A percentile compares a stretch with the other conserved stretches of the same genome.
These are phyloP conservation scores for Cheilosia scutellata DNA, from an alignment of 2,888 invertebrate species.

Conservation along the genomic window DNA sequence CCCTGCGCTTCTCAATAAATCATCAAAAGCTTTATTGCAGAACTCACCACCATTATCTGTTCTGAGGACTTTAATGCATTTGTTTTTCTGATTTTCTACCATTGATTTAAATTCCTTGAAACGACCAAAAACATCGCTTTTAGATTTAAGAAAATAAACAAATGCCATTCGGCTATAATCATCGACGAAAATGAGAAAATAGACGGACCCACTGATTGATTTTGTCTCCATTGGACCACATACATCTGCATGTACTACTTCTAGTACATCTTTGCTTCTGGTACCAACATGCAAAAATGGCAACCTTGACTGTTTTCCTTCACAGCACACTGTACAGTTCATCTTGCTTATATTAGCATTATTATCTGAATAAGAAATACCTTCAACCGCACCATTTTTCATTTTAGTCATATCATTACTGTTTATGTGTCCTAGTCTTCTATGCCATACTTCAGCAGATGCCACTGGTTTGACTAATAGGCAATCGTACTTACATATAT, in stretches of 20 bases:
- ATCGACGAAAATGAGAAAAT: conserved; percentile 81
- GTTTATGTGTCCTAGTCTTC: conserved; percentile 8
- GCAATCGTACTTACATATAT: conserved; percentile 6
- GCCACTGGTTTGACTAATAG: neutral
- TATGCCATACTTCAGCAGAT: neutral
- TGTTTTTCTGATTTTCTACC: conserved; percentile 76
- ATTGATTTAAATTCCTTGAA: conserved; percentile 78
- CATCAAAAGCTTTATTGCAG: conserved; percentile 79
- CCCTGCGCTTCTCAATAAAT: conserved; percentile 73
- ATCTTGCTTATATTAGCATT: conserved; percentile 18
- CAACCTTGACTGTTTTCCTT: too few species aligned
- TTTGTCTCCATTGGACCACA: conserved; percentile 79
- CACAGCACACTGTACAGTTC: conserved; percentile 27
- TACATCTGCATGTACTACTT: conserved; percentile 40
- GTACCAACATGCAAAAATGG: too few species aligned
- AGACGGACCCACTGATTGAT: conserved; percentile 79
- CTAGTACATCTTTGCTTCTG: conserved; percentile 1
- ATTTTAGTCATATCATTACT: conserved; percentile 10
- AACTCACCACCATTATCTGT: conserved; percentile 77
- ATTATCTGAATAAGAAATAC: neutral
- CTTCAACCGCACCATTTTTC: conserved; percentile 16
- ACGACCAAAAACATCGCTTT: conserved; percentile 78
- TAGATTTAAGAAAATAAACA: conserved; percentile 78
- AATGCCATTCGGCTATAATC: conserved; percentile 72
- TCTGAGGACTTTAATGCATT: conserved; percentile 61